Conservation (phyloP, 2,113 vertebrate species). For the Galemys pyrenaicus region DNA sequence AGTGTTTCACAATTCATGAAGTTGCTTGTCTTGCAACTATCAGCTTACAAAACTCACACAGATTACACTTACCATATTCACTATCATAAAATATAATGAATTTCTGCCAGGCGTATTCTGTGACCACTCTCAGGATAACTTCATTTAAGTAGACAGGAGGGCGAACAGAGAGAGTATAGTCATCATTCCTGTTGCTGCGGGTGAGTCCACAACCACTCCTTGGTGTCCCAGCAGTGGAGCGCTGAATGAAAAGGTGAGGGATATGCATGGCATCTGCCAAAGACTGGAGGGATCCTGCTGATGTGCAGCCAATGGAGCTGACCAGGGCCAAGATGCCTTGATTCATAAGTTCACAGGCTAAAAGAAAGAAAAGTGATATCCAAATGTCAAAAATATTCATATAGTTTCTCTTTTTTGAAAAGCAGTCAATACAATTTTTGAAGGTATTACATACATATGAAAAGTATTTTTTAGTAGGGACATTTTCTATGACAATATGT, state of each 20-base stretch:
- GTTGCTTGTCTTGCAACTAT: constrained; percentile 5
- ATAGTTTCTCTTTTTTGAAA: background rate
- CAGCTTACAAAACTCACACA: constrained; percentile 34
- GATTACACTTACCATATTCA: constrained; percentile 92
- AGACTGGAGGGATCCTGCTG: constrained; percentile 95
- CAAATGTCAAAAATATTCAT: background rate
- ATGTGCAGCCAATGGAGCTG: constrained; percentile 98
- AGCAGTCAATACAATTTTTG: background rate
- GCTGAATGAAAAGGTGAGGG: constrained; percentile 98
- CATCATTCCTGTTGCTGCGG: constrained; percentile 90
- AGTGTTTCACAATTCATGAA: background rate
- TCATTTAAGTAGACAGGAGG: constrained; percentile 97
- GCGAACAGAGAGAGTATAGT: constrained; percentile 97
- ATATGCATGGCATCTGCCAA: constrained; percentile 99
- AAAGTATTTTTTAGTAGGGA: background rate
- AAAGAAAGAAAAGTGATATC: constrained; percentile 70
- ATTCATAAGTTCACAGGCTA: constrained; percentile 99
- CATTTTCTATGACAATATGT: background rate
- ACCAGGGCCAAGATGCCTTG: constrained; percentile 98
- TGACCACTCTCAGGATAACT: constrained; percentile 96
- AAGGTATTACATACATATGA: background rate
- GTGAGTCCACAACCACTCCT: constrained; percentile 93
- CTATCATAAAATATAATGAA: constrained; percentile 99
- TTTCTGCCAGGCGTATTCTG: constrained; percentile 98
- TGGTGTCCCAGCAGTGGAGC: constrained; percentile 91